phyloP scores from a whole-genome alignment of 1,140 invertebrate genomes.

The Drosophila bipectinata region DNA sequence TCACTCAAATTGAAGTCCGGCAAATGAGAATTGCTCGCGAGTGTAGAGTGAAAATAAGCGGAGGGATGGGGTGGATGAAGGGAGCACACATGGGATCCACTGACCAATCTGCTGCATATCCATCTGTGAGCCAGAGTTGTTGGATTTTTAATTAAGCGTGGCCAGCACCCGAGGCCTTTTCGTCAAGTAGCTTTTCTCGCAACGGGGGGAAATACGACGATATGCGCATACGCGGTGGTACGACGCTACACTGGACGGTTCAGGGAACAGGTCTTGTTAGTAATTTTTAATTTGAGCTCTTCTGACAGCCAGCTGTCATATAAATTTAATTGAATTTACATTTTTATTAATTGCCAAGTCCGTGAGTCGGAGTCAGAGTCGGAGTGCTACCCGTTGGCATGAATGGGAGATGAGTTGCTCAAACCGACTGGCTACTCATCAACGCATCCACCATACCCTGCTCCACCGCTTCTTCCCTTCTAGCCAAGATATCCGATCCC shows the following conservation, averaged over 20 bases:
- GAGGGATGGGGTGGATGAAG: neutral
- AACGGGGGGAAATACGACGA: slow-evolving; percentile 2
- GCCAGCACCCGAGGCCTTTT: slow-evolving; percentile 58
- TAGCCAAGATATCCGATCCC: neutral
- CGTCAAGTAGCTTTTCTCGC: slow-evolving; percentile 47
- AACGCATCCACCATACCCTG: slow-evolving; percentile 17
- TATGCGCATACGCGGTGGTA: neutral
- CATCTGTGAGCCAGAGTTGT: slow-evolving; percentile 57
- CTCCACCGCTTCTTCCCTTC: neutral
- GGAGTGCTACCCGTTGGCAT: slow-evolving; percentile 60
- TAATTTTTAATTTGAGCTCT: slow-evolving; percentile 84
- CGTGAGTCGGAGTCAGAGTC: slow-evolving; percentile 6
- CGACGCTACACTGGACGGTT: slow-evolving; percentile 20
- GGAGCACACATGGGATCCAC: slow-evolving; percentile 8
- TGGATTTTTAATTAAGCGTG: slow-evolving; percentile 80
- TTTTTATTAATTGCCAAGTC: slow-evolving; percentile 82
- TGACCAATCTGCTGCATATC: slow-evolving; percentile 41
- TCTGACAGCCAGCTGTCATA: slow-evolving; percentile 84
- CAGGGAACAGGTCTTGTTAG: slow-evolving; percentile 77
- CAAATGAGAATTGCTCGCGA: slow-evolving; percentile 68
- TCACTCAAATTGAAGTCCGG: slow-evolving; percentile 80
- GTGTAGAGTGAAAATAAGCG: neutral
- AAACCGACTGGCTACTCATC: slow-evolving; percentile 37
- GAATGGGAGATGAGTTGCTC: slow-evolving; percentile 59
- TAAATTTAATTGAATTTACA: slow-evolving; percentile 84